Evolutionary conservation across 2,888 invertebrate genomes (phyloP).

Genomic region (Ceraclea dissimilis): DNA sequence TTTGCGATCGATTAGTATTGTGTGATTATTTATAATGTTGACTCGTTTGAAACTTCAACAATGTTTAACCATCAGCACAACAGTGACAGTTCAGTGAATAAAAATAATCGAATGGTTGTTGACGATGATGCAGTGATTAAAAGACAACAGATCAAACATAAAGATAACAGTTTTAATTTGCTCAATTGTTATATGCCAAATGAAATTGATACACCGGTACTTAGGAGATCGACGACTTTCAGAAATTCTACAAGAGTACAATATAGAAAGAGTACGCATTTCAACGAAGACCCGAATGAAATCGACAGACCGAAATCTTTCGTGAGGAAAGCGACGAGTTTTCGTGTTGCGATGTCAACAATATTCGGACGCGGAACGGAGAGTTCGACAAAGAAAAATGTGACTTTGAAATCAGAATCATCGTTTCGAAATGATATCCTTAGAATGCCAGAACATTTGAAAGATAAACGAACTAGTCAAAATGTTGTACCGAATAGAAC

Average conservation of each 20-base stretch:
- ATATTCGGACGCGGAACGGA: background rate
- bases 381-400: background rate
- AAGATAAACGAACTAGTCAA: background rate
- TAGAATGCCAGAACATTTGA: background rate
- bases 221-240: background rate
- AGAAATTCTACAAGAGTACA: background rate
- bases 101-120: background rate
- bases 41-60: background rate
- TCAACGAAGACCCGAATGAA: background rate
- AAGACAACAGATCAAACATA: background rate
- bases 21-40: no score
- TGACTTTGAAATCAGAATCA: background rate
- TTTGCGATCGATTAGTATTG: no score
- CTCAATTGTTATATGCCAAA: background rate
- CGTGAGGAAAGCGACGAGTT: constrained; percentile 7
- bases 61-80: background rate
- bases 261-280: constrained; percentile 2
- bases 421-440: background rate
- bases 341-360: constrained; percentile 2
- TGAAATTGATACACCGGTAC: constrained; percentile 1
- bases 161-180: background rate
- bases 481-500: background rate
- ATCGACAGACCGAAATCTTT: background rate
- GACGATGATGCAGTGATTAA: background rate
- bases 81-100: background rate